Conservation (phyloP, 2,797 vertebrate genomes). For the Sebastes vulpes region DNA sequence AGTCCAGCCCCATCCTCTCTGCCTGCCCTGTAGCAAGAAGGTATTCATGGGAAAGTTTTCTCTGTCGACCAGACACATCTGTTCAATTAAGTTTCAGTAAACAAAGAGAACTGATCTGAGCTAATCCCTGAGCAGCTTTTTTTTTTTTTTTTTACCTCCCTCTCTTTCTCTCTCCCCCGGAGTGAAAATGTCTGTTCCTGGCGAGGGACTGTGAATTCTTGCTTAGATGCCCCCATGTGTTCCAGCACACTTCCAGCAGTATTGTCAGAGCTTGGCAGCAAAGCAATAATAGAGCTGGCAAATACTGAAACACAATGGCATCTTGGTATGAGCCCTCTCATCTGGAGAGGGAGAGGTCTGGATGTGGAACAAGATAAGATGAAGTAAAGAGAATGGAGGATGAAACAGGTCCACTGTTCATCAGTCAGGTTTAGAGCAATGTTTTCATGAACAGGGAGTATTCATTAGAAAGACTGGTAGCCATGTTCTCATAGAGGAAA, state of each 20-base stretch:
- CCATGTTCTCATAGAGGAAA: constrained; percentile 29
- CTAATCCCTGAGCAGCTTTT: background rate
- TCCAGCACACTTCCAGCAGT: constrained; percentile 26
- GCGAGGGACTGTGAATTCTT: constrained; percentile 21
- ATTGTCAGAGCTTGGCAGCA: constrained; percentile 40
- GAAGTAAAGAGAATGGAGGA: background rate
- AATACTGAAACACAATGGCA: constrained; percentile 17
- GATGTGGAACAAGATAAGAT: background rate
- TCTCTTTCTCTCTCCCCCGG: background rate
- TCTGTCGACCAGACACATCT: background rate
- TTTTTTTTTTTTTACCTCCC: background rate
- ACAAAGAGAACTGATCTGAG: constrained; percentile 25
- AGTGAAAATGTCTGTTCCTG: constrained; percentile 24
- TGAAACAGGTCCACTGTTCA: background rate
- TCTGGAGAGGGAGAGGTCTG: constrained; percentile 4
- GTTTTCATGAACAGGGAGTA: constrained; percentile 22
- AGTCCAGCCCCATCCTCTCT: background rate
- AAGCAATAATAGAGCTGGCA: constrained; percentile 6
- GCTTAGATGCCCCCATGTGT: constrained; percentile 40
- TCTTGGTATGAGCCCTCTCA: constrained; percentile 12
- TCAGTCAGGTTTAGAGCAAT: background rate
- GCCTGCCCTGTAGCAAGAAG: constrained; percentile 20
- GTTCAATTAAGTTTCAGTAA: constrained; percentile 24
- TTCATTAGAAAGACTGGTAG: constrained; percentile 19
- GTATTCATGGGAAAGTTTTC: constrained; percentile 20